Percentiles rank a stretch among this genome's conserved stretches.
These are phyloP conservation scores for Aelia acuminata DNA, from an alignment of 2,888 invertebrate genomes.

Conservation along the genomic window DNA sequence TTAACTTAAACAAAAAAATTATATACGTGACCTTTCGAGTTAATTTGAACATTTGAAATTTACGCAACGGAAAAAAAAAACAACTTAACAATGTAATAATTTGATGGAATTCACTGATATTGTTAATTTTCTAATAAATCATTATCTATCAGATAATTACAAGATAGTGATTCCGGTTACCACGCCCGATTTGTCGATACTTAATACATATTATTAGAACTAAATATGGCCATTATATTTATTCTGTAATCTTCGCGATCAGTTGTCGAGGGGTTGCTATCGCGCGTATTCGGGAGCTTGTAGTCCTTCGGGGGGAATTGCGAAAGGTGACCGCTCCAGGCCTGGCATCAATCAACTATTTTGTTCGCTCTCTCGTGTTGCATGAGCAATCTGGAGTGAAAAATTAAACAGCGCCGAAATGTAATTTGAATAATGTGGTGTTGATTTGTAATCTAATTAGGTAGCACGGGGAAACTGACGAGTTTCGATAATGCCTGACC, in stretches of 20 bases:
- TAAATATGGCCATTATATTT: slow-evolving; percentile 51
- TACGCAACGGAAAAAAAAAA: slow-evolving; percentile 4
- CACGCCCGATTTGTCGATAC: slow-evolving; percentile 37
- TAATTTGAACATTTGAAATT: neutral
- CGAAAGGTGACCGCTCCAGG: slow-evolving; percentile 29
- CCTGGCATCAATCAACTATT: slow-evolving; percentile 27
- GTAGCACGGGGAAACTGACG: neutral
- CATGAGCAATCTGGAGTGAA: neutral
- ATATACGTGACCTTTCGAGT: slow-evolving; percentile 1
- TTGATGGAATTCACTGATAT: slow-evolving; percentile 41
- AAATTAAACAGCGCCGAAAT: neutral
- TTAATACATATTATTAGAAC: slow-evolving; percentile 49
- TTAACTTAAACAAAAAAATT: neutral
- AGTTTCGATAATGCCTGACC: neutral
- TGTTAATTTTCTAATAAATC: slow-evolving; percentile 52
- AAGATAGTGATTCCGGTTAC: neutral
- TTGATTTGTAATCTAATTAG: neutral
- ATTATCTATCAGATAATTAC: slow-evolving; percentile 23
- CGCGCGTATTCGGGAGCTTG: slow-evolving; percentile 43
- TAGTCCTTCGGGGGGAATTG: slow-evolving; percentile 41
- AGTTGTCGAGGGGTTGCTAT: neutral
- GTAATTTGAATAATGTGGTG: neutral
- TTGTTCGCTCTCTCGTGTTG: slow-evolving; percentile 7
- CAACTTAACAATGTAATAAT: slow-evolving; percentile 29
- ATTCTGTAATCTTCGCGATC: slow-evolving; percentile 25